Evolutionary conservation across 1,140 invertebrate species (phyloP), one percentile per base, ranked within the genome.

Genomic region (Trichogramma pretiosum): DNA sequence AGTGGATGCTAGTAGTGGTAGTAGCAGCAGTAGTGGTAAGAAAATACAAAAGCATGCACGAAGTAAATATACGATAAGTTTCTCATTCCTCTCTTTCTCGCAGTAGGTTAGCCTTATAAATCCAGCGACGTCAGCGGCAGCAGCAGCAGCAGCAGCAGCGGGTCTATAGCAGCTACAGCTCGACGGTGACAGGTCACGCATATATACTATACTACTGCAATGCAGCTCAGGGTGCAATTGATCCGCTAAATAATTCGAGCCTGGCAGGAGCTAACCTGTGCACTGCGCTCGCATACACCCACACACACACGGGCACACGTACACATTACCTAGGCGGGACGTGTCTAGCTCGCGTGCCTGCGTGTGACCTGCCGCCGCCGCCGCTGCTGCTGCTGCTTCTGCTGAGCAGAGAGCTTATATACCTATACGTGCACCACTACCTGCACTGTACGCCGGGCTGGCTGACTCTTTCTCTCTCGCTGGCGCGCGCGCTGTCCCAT

Each of bases 151-250:
- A n/a, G n/a, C n/a, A n/a, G n/a, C n/a, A n/a, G n/a, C n/a, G n/a
- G n/a, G n/a, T n/a, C n/a, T n/a, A n/a, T n/a, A n/a, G n/a, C n/a
- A n/a, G n/a, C n/a, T n/a, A n/a, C n/a, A n/a, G n/a, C 59, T 70
- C 64, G n/a, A 68, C 66, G 65, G 65, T 67, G 68, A 71, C 68
- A 70, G 61, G 68, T 71, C 68, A 70, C 68, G 68, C 67, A 69
- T 36, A 11, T 11, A 11, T 11, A 28, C 24, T 7, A 7, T 28
- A 28, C 24, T 28, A 11, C 24, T 28, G 24, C 5, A 5, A 7
- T 28, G 24, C 24, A n/a, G n/a, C n/a, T n/a, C n/a, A n/a, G n/a
- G n/a, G n/a, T 28, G 30, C 46, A 28, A 48, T 48, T 48, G 46
- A 48, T 48, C 46, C 38, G 19, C 38, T 48, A 41, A 48, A 41